Base-by-base conservation (phyloP, 2,888 invertebrate genomes). In the Clepsis dumicolana region DNA sequence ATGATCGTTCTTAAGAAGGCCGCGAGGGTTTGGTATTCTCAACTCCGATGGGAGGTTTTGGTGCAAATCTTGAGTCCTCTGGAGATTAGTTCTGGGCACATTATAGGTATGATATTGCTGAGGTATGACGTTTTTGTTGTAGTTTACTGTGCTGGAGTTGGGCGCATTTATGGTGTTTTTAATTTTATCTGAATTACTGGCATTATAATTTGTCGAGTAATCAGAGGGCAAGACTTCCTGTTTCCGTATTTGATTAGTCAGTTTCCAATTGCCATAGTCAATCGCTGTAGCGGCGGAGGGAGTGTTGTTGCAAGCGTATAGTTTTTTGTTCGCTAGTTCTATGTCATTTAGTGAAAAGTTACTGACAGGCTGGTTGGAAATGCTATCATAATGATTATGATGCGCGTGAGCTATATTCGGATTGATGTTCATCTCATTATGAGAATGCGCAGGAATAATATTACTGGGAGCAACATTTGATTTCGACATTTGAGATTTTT, bases 201-300 rank as follows among this genome's bases (percentile, higher is more conserved):
- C 70, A 70, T 75, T 80, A 70, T 89, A 91, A n/a, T 83, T 74
- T 7, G 86, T 82, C 0, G 92, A 87, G 71, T 91, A 92, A 75
- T 92, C 91, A 2, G 91, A 87, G 0, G 91, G 87, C 64, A 89
- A 71, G 32, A 90, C 75, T 7, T 92, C 92, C 70, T 83, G 85
- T 77, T 91, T 91, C 8, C 91, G 81, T 66, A 86, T 81, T 77
- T 85, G 90, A 73, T 81, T 90, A 14, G 85, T 70, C 73, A 89
- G 82, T 75, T 91, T 93, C 92, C 92, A 93, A 73, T 89, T 92
- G 16, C 91, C 91, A 72, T 91, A 93, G 74, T 93, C 90, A 50
- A 92, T 75, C 4, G 88, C 87, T 3, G 73, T 38, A 44, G 84
- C 74, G 4, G 83, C 72, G 8, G 88, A 73, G n/a, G 88, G 60